phyloP scores from a whole-genome alignment of 1,140 invertebrate genomes.

The Hylaeus anthracinus region DNA sequence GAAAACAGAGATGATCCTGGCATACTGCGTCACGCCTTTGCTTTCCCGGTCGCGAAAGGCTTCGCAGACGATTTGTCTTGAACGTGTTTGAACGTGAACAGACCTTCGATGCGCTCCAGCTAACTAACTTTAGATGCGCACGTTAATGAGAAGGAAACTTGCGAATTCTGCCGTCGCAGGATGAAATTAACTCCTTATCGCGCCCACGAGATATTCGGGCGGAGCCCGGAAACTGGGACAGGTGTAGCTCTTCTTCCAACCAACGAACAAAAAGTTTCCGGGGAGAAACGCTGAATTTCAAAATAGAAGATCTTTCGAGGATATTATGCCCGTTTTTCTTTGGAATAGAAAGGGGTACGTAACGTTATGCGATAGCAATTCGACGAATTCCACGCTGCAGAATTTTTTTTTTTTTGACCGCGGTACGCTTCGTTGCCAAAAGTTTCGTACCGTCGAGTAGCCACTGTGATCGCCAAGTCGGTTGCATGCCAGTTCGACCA shows the following conservation, averaged over 20 bases:
- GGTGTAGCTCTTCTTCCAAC: no score
- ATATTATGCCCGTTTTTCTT: no score
- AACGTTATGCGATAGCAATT: no score
- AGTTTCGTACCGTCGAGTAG: background rate
- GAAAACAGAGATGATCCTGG: background rate
- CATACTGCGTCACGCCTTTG: no score
- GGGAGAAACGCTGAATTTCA: no score
- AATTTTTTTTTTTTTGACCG: background rate
- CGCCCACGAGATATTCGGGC: no score
- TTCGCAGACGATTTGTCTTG: background rate
- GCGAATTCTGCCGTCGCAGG: no score
- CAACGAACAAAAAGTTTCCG: no score
- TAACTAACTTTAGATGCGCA: background rate
- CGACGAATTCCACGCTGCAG: background rate
- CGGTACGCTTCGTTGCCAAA: background rate
- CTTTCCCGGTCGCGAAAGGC: background rate
- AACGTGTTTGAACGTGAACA: background rate
- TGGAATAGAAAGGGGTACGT: no score
- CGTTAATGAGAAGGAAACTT: background rate
- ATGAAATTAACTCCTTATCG: no score
- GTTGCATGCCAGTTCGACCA: slow-evolving; percentile 36
- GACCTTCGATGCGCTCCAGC: background rate
- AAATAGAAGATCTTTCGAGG: no score
- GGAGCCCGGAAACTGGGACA: no score
- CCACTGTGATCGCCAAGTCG: slow-evolving; percentile 53